phyloP scores from a whole-genome alignment of 2,113 vertebrate genomes.

The Mixornis gularis region DNA sequence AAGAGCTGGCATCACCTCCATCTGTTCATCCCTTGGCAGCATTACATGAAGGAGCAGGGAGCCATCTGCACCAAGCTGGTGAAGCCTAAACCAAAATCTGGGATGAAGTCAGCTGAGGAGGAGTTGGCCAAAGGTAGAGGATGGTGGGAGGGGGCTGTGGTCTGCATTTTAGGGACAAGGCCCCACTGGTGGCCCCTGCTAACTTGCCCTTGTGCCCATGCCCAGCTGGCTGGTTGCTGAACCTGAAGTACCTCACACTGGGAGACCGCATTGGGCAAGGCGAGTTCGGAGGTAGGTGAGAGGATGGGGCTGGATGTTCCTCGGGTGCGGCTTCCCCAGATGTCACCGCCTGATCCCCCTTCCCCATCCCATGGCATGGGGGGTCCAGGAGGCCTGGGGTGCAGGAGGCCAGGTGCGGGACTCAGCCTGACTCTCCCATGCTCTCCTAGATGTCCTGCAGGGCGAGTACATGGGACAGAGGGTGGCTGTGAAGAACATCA shows the following conservation, averaged over 20 bases:
- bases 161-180: background rate
- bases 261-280: conserved; percentile 84
- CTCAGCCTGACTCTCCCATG: background rate
- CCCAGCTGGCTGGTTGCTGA: conserved; percentile 86
- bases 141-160: background rate
- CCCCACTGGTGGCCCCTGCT: background rate
- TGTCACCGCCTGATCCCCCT: background rate
- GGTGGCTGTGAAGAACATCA: conserved; percentile 92
- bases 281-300: conserved; percentile 85
- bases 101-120: conserved; percentile 81
- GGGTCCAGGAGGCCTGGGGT: background rate
- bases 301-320: background rate
- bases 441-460: conserved; percentile 77
- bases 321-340: background rate
- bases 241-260: conserved; percentile 77
- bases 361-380: background rate
- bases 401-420: rapidly evolving
- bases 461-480: conserved; percentile 86
- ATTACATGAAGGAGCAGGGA: conserved; percentile 83
- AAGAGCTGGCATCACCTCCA: background rate
- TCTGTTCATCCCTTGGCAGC: conserved; percentile 64
- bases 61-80: conserved; percentile 82
- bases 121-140: conserved; percentile 84
- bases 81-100: conserved; percentile 84
- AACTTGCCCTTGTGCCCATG: background rate